Conservation (phyloP, 2,797 vertebrate genomes). For the Echeneis naucrates region DNA sequence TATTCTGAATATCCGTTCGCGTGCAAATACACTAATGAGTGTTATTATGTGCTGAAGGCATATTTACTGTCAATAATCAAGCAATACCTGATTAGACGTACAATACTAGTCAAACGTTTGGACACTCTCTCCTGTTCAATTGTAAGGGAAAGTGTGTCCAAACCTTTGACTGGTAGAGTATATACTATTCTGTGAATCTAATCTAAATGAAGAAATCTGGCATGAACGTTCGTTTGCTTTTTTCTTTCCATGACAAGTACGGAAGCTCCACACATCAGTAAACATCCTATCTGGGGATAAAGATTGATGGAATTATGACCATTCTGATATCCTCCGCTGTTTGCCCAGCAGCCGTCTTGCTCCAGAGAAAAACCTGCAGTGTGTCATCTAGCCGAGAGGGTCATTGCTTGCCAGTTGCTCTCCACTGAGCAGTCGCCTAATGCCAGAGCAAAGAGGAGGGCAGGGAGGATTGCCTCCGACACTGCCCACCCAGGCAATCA, state of each 20-base stretch:
- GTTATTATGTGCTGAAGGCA: constrained; percentile 24
- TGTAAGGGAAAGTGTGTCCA: too few relatives aligned
- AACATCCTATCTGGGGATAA: constrained; percentile 56
- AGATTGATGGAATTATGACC: constrained; percentile 62
- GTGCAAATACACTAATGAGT: constrained; percentile 19
- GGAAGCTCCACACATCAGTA: constrained; percentile 56
- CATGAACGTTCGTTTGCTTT: too few relatives aligned
- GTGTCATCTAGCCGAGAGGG: constrained; percentile 78
- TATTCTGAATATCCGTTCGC: constrained; percentile 39
- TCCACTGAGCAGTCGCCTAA: constrained; percentile 77
- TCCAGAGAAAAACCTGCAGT: constrained; percentile 65
- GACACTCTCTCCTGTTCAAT: too few relatives aligned
- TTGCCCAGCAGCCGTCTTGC: constrained; percentile 66
- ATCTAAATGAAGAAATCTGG: background rate
- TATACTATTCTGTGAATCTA: background rate
- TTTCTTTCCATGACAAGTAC: constrained; percentile 42
- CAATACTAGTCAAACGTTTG: too few relatives aligned
- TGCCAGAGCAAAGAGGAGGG: constrained; percentile 79
- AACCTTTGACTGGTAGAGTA: too few relatives aligned
- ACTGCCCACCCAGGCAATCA: constrained; percentile 82
- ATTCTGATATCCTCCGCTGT: constrained; percentile 61
- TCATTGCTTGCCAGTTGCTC: constrained; percentile 79
- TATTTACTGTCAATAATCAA: constrained; percentile 20
- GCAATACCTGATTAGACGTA: background rate
- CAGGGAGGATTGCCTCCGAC: constrained; percentile 77